These are phyloP conservation scores for Drosophila mulleri DNA, from an alignment of 2,888 invertebrate genomes.

Conservation along the genomic window DNA sequence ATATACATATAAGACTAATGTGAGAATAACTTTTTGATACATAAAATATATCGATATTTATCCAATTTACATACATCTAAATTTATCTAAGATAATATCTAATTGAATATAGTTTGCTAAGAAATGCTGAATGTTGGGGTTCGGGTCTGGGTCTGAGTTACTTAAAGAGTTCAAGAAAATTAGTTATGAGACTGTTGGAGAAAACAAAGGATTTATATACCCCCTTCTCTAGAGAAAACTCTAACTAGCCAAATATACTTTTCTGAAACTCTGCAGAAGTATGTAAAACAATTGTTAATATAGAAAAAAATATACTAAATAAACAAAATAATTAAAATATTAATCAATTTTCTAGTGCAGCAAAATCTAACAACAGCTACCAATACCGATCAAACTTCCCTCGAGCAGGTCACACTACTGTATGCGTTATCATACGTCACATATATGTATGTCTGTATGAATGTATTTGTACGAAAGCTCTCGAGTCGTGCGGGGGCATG, in stretches of 20 bases:
- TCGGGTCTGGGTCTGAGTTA: no score
- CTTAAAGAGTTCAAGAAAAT: not conserved
- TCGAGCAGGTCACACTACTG: slow-evolving; percentile 19
- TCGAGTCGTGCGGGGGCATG: slow-evolving; percentile 26
- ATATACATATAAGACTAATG: not conserved
- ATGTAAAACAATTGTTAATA: not conserved
- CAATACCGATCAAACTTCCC: slow-evolving; percentile 21
- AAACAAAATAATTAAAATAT: not conserved
- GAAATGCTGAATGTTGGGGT: no score
- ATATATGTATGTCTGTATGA: not conserved
- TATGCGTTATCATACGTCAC: slow-evolving; percentile 1
- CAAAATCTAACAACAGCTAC: not conserved
- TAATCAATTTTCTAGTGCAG: not conserved
- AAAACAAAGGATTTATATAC: not conserved
- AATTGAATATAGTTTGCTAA: not conserved
- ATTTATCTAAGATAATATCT: not conserved
- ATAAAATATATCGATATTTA: not conserved
- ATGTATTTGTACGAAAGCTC: slow-evolving; percentile 30
- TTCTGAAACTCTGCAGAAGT: no score
- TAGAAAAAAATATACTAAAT: not conserved
- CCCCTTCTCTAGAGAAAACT: no score
- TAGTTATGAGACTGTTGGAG: not conserved
- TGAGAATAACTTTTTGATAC: not conserved
- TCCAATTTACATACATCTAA: no score
- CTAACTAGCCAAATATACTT: not conserved